Conservation (phyloP, 2,888 invertebrate genomes). For the Eudemis profundana region DNA sequence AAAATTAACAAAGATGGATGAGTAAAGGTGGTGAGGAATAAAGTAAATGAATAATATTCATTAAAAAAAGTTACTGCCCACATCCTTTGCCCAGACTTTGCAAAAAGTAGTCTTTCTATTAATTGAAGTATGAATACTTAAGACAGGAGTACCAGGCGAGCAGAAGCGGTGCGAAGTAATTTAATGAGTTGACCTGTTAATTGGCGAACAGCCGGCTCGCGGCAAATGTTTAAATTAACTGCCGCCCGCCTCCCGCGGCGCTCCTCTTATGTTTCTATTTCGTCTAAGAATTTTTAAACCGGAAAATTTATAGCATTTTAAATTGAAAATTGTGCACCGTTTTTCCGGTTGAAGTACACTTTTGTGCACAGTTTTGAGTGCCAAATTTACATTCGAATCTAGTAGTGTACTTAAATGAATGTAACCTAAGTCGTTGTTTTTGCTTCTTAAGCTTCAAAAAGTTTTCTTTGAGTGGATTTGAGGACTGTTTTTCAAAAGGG, state of each 20-base stretch:
- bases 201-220: slow-evolving; percentile 66
- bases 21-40: too few species aligned
- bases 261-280: slow-evolving; percentile 44
- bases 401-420: not conserved
- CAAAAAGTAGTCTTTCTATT: slow-evolving; percentile 19
- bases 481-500: too few species aligned
- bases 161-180: slow-evolving; percentile 60
- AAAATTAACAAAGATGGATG: too few species aligned
- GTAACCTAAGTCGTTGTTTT: slow-evolving; percentile 1
- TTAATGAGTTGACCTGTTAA: slow-evolving; percentile 73
- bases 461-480: too few species aligned
- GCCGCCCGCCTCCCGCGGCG: slow-evolving; percentile 52
- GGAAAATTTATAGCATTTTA: slow-evolving; percentile 9
- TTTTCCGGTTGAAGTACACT: not conserved
- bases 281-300: slow-evolving; percentile 22
- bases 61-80: slow-evolving; percentile 12
- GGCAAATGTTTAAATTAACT: slow-evolving; percentile 72
- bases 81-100: slow-evolving; percentile 47
- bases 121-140: slow-evolving; percentile 40
- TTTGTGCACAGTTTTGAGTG: not conserved
- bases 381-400: not conserved
- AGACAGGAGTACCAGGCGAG: slow-evolving; percentile 47
- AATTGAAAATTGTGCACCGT: slow-evolving; percentile 12
- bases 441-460: too few species aligned
- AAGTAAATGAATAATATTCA: too few species aligned